A percentile compares a stretch with the other conserved stretches of the same genome.
These are phyloP conservation scores for Atherix ibis DNA, from an alignment of 2,888 invertebrate genomes.

Conservation along the genomic window DNA sequence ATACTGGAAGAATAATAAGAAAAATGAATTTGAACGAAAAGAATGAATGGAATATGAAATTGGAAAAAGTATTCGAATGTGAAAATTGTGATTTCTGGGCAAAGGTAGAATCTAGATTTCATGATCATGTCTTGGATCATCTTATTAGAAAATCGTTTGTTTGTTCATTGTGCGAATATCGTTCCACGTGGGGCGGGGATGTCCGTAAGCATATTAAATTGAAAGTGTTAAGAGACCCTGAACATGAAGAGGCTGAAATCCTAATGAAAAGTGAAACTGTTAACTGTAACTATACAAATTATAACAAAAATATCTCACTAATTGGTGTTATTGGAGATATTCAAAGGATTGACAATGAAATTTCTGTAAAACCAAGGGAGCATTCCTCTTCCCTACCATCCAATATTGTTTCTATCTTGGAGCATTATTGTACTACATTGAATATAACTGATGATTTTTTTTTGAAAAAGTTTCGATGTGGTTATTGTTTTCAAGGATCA, in stretches of 20 bases:
- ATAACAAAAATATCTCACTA: constrained; percentile 19
- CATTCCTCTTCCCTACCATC: too few relatives aligned
- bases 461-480: too few relatives aligned
- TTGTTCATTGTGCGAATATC: constrained; percentile 74
- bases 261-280: constrained; percentile 75
- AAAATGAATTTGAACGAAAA: too few relatives aligned
- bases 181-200: constrained; percentile 87
- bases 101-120: constrained; percentile 70
- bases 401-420: too few relatives aligned
- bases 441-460: too few relatives aligned
- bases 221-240: constrained; percentile 60
- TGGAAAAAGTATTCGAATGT: constrained; percentile 65
- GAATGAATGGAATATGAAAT: too few relatives aligned
- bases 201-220: constrained; percentile 79
- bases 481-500: too few relatives aligned
- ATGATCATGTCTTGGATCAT: constrained; percentile 76
- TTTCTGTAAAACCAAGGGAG: too few relatives aligned
- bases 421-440: too few relatives aligned
- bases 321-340: background rate
- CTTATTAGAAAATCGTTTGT: constrained; percentile 77
- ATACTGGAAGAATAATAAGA: too few relatives aligned
- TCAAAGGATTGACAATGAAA: too few relatives aligned
- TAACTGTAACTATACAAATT: constrained; percentile 69
- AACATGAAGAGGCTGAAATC: constrained; percentile 56
- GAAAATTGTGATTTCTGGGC: constrained; percentile 77